Conservation (phyloP, 64 coral and sea anemone genomes). For the Exaiptasia diaphana region DNA sequence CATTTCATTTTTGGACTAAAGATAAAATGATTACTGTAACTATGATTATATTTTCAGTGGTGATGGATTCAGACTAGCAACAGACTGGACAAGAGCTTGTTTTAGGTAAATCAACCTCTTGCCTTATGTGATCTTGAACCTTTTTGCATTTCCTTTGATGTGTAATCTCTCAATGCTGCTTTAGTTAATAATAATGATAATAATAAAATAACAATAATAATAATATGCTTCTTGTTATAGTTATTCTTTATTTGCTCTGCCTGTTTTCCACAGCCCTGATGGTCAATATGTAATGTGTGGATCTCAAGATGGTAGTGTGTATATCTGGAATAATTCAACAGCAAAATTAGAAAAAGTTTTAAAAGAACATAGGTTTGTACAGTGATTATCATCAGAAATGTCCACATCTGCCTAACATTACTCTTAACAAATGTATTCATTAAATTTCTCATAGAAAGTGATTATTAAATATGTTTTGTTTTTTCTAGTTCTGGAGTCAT, state of each 20-base stretch:
- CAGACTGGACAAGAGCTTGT: conserved; percentile 83
- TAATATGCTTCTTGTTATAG: neutral
- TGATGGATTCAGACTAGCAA: conserved; percentile 85
- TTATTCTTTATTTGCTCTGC: neutral
- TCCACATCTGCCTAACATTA: no score
- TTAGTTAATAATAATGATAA: no score
- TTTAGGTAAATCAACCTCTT: conserved; percentile 62
- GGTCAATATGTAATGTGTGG: conserved; percentile 89
- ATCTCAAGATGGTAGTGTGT: conserved; percentile 90
- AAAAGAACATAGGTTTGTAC: conserved; percentile 79
- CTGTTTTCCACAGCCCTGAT: conserved; percentile 65
- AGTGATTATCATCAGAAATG: no score
- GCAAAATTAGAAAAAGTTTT: conserved; percentile 88
- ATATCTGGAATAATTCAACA: conserved; percentile 78
- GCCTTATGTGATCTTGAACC: neutral
- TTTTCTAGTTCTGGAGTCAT: conserved; percentile 78
- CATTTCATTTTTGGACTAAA: neutral
- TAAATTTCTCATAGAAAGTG: no score
- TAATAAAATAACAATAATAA: no score
- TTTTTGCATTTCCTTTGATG: no score
- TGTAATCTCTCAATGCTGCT: no score
- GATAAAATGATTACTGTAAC: no score
- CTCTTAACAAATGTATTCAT: no score
- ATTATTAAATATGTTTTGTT: no score
- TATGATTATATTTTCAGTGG: conserved; percentile 38